A percentile compares a stretch with the other conserved stretches of the same genome.
Evolutionary conservation across 2,113 vertebrate species (phyloP).

Genomic region (Pelusios castaneus): DNA sequence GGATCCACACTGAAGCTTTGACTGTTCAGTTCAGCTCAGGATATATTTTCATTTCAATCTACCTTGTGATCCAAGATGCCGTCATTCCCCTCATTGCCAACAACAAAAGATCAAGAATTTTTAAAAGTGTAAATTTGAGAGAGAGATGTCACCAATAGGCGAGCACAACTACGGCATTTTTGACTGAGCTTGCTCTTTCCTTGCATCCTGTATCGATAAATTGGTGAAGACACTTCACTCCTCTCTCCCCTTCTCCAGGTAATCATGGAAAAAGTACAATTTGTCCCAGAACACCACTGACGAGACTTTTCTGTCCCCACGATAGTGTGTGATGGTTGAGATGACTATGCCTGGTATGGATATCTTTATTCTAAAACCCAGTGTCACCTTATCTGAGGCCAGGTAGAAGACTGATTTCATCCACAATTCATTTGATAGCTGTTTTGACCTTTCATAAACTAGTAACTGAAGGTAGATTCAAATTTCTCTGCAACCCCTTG

Average conservation of each 20-base stretch:
- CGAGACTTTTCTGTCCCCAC: no score
- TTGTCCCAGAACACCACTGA: no score
- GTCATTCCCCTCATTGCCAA: neutral
- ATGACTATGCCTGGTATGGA: neutral
- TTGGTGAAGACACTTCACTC: neutral
- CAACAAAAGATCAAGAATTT: neutral
- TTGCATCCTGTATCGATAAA: no score
- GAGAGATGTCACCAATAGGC: neutral
- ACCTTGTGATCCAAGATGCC: neutral
- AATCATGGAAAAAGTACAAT: neutral
- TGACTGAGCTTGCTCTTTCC: neutral
- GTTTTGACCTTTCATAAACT: neutral
- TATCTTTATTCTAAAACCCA: neutral
- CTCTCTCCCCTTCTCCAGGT: neutral
- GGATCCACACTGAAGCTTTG: neutral
- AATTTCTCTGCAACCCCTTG: neutral
- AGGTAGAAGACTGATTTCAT: neutral
- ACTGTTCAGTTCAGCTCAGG: neutral
- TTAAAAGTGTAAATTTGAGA: neutral
- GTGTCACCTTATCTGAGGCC: neutral
- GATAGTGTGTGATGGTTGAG: neutral
- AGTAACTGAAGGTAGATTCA: neutral
- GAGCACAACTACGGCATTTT: neutral
- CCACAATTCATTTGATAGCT: neutral
- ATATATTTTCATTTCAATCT: neutral